Conservation (phyloP, 2,888 invertebrate genomes). For the Elysia crispata region DNA sequence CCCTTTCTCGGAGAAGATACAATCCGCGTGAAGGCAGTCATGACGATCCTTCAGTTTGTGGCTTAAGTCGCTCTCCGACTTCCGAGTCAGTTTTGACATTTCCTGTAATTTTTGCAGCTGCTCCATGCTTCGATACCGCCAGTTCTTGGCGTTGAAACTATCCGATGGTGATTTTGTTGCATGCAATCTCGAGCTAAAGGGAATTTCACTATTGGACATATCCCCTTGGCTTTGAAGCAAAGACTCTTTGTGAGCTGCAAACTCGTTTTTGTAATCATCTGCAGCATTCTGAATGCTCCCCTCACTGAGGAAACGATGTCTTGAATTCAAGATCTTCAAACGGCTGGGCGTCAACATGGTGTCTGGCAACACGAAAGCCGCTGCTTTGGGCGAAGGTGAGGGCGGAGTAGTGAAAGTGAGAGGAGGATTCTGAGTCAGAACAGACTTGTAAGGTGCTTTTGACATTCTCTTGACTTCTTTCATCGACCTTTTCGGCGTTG, state of each 20-base stretch:
- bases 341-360: constrained; percentile 52
- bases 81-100: constrained; percentile 45
- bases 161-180: constrained; percentile 42
- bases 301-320: constrained; percentile 66
- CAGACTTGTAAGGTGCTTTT: constrained; percentile 41
- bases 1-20: constrained; percentile 68
- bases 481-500: constrained; percentile 39
- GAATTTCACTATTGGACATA: no score
- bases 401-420: background rate
- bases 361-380: constrained; percentile 51
- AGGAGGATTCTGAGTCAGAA: constrained; percentile 12
- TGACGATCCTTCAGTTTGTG: constrained; percentile 48
- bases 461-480: constrained; percentile 50
- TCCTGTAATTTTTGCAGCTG: constrained; percentile 49
- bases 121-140: constrained; percentile 51
- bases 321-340: constrained; percentile 63
- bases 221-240: constrained; percentile 46
- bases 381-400: constrained; percentile 34
- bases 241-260: constrained; percentile 60
- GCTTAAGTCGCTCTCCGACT: constrained; percentile 42
- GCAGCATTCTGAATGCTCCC: constrained; percentile 58
- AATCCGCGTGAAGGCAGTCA: constrained; percentile 67
- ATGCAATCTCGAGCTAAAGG: constrained; percentile 40
- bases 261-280: constrained; percentile 54
- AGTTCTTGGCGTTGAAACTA: constrained; percentile 10